Evolutionary conservation across 2,888 invertebrate genomes (phyloP).

Genomic region (Cataglyphis altisquamis): DNA sequence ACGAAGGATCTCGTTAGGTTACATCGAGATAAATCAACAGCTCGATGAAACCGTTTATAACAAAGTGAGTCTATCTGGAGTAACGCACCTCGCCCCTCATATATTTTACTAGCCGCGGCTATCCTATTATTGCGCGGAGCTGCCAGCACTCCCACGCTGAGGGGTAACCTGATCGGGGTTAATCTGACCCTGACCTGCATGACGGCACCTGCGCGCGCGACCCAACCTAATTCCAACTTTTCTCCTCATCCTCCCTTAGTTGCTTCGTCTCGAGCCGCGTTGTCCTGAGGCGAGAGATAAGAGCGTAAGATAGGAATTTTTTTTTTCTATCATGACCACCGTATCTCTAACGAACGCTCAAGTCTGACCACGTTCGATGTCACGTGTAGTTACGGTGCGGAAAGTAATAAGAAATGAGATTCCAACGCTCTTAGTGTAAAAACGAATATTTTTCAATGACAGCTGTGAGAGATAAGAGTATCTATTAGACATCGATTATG

Average conservation of each 20-base stretch:
- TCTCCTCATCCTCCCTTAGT: conserved; percentile 51
- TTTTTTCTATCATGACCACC: conserved; percentile 16
- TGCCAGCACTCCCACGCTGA: conserved; percentile 85
- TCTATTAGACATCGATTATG: background rate
- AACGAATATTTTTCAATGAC: background rate
- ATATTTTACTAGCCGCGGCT: conserved; percentile 72
- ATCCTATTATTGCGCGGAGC: conserved; percentile 84
- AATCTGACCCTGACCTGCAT: conserved; percentile 85
- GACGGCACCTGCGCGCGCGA: conserved; percentile 79
- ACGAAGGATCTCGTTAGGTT: conserved; percentile 65
- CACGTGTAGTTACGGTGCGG: background rate
- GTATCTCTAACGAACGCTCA: conserved; percentile 17
- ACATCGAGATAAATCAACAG: conserved; percentile 76
- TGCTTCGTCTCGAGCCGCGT: conserved; percentile 24
- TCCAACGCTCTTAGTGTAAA: background rate
- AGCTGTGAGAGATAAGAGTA: background rate
- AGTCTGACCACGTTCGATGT: background rate
- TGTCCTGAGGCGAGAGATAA: conserved; percentile 64
- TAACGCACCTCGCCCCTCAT: conserved; percentile 68
- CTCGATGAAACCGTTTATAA: conserved; percentile 79
- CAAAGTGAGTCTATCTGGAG: conserved; percentile 74
- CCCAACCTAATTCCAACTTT: conserved; percentile 74
- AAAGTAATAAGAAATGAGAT: conserved; percentile 15
- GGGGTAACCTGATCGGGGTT: conserved; percentile 85
- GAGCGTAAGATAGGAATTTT: conserved; percentile 23